Base-by-base conservation (phyloP, 2,888 invertebrate species). In the Dolichomitus sp. region DNA sequence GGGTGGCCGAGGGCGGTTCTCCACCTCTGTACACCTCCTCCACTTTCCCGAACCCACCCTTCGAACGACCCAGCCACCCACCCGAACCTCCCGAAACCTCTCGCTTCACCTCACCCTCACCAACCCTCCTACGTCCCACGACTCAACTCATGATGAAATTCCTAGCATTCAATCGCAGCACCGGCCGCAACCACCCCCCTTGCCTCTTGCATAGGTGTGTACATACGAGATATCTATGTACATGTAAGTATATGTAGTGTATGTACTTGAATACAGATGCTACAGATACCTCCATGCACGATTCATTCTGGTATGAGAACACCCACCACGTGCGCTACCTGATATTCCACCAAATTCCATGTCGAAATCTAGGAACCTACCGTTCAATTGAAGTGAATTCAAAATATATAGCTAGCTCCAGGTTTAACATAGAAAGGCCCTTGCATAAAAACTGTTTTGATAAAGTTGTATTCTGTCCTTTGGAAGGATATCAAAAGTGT, bases 91-190 rank as follows among this genome's bases (percentile, higher is more conserved):
- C 66, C 80, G 57, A 57, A 70, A 70, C 52, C 81, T 74, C 73
- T 65, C 57, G 11, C 77, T 83, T 84, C 88, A 88, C 75, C 88
- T 88, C 89, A 86, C 87, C 84, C 86, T 83, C 86, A 87, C 83
- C 91, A 90, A 77, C 92, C 93, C 93, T 93, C 93, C 93, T 93
- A 86, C 89, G 88, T 89, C 89, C 94, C 84, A 93, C 94, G 94
- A 94, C 94, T 94, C 91, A 89, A 91, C 92, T 92, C 92, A 92
- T 93, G 92, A 93, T 93, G 93, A 93, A 93, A 93, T 93, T 93
- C 93, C 93, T 93, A 90, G 92, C 93, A 93, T 93, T 93, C 93
- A 93, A 93, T 93, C 91, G 92, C 92, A 92, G 91, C 90, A 89
- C 88, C 89, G 89, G 91, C 91, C 89, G 88, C 92, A 91, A 88